A percentile compares a stretch with the other conserved stretches of the same genome.
These are phyloP conservation scores for Drosophila borealis DNA, from an alignment of 2,888 invertebrate species.

Conservation along the genomic window DNA sequence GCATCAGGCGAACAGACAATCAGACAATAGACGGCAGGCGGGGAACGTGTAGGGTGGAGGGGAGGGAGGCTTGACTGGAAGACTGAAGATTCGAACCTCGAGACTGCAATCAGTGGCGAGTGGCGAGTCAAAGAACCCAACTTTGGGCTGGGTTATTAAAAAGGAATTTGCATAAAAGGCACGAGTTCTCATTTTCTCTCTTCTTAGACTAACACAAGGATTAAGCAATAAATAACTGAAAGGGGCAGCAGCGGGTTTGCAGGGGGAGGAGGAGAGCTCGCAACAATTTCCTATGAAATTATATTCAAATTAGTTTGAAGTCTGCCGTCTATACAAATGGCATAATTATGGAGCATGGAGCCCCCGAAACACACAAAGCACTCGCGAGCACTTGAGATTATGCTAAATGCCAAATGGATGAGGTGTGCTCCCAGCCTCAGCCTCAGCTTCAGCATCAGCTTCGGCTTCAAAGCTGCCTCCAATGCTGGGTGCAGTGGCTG, in stretches of 20 bases:
- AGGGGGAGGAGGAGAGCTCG: background rate
- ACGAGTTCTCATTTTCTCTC: slow-evolving; percentile 52
- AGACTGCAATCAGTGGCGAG: slow-evolving; percentile 51
- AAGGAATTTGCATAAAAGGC: slow-evolving; percentile 82
- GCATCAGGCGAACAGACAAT: slow-evolving; percentile 39
- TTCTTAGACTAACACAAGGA: slow-evolving; percentile 61
- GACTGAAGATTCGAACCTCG: slow-evolving; percentile 6
- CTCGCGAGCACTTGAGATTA: slow-evolving; percentile 63
- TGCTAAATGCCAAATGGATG: slow-evolving; percentile 65
- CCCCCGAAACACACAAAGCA: slow-evolving; percentile 34
- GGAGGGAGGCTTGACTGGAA: background rate
- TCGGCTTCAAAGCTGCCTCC: slow-evolving; percentile 22
- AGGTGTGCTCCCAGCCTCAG: slow-evolving; percentile 32
- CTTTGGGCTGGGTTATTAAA: slow-evolving; percentile 73
- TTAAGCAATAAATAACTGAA: slow-evolving; percentile 77
- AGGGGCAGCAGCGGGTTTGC: background rate
- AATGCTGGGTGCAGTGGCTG: slow-evolving; percentile 59
- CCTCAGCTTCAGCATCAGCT: background rate
- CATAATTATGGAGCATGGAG: slow-evolving; percentile 60
- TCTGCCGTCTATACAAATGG: slow-evolving; percentile 69
- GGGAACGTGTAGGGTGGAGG: background rate
- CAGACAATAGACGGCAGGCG: slow-evolving; percentile 36
- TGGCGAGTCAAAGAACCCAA: slow-evolving; percentile 27
- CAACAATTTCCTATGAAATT: slow-evolving; percentile 70
- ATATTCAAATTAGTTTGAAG: slow-evolving; percentile 80